These are phyloP conservation scores for Petrophora chlorosata DNA, from an alignment of 2,888 invertebrate genomes.

Conservation along the genomic window DNA sequence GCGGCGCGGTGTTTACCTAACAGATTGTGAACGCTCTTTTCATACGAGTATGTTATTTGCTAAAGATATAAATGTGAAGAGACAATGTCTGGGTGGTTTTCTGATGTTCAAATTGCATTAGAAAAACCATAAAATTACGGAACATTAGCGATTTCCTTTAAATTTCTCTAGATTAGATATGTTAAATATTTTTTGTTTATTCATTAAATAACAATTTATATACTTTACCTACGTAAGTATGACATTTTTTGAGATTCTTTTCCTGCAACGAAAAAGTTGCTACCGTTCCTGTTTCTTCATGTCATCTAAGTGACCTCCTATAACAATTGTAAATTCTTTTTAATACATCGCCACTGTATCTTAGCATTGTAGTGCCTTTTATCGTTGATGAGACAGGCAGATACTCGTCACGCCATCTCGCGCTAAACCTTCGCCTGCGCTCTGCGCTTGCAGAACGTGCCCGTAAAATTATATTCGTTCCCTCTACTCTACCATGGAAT, in stretches of 20 bases:
- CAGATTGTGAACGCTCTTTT: conserved; percentile 14
- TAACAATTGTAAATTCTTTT: background rate
- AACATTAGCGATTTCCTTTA: background rate
- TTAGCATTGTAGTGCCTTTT: conserved; percentile 31
- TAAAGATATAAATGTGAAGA: background rate
- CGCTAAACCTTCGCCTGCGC: conserved; percentile 21
- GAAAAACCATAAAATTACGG: background rate
- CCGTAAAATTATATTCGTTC: conserved; percentile 48
- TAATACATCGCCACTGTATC: background rate
- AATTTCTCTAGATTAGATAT: too few species aligned
- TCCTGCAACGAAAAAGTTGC: too few species aligned
- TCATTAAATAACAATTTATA: too few species aligned
- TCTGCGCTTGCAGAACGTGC: conserved; percentile 12
- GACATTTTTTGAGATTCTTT: too few species aligned
- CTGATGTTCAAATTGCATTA: background rate
- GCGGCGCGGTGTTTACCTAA: conserved; percentile 13
- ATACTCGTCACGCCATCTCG: conserved; percentile 29
- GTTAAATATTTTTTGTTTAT: too few species aligned
- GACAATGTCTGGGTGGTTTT: too few species aligned
- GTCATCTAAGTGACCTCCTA: too few species aligned
- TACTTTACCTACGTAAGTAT: too few species aligned
- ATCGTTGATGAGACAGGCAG: conserved; percentile 45
- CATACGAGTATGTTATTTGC: too few species aligned
- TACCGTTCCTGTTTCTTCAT: too few species aligned
- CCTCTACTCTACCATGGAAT: conserved; percentile 57